Evolutionary conservation across 2,888 invertebrate species (phyloP).

Genomic region (Tenodera sinensis): DNA sequence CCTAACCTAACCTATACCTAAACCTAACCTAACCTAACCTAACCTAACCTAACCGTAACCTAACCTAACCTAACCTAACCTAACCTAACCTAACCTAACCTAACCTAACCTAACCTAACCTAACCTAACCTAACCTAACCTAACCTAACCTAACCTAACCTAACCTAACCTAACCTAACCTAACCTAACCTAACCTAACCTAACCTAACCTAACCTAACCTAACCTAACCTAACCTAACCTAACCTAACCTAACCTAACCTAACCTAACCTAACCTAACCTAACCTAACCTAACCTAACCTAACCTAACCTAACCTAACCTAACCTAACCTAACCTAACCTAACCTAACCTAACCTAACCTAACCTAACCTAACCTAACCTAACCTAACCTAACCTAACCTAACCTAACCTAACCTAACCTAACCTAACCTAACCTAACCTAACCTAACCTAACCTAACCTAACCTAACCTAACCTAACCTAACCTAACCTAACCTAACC

Average conservation of each 20-base stretch:
- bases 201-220: constrained; percentile 26
- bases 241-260: constrained; percentile 39
- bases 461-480: too few species aligned
- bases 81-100: constrained; percentile 8
- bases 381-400: constrained; percentile 37
- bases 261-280: constrained; percentile 36
- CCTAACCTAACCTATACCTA: constrained; percentile 21
- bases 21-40: constrained; percentile 20
- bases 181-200: constrained; percentile 35
- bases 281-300: constrained; percentile 31
- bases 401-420: constrained; percentile 25
- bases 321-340: constrained; percentile 38
- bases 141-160: constrained; percentile 36
- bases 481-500: too few species aligned
- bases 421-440: too few species aligned
- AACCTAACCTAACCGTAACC: too few species aligned
- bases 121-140: constrained; percentile 35
- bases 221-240: constrained; percentile 40
- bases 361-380: constrained; percentile 37
- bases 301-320: constrained; percentile 39
- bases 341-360: constrained; percentile 38
- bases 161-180: constrained; percentile 36
- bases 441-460: too few species aligned
- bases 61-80: constrained; percentile 23
- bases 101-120: constrained; percentile 35